Base-by-base conservation (phyloP, 1,140 invertebrate species). In the Asbolus verrucosus region DNA sequence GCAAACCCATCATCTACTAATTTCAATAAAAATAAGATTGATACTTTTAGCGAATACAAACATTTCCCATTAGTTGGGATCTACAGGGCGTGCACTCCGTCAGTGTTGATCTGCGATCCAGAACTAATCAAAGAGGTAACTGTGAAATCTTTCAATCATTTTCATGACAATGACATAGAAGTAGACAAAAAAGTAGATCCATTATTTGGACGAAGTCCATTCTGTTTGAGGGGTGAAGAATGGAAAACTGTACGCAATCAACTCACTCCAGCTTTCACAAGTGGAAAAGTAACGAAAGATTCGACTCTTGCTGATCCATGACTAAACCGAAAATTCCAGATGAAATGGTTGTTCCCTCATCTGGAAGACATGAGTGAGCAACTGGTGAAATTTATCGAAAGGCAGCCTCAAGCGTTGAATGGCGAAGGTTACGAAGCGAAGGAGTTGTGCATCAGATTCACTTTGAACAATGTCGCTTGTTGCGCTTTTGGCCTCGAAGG, bases 161-260 rank as follows among this genome's bases (percentile, higher is more conserved):
- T 81, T 63, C 54, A 75, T 18, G 68, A 76, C 60, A 79, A 76
- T 9, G 75, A 76, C 43, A 31, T 69, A 19, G 14, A 82, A 39
- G 66, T 79, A 13, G 77, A 79, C 38, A 24, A 43, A 9, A 15
- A 38, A 6, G 8, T 39, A 1, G 62, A 65, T 18, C 62, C 62
- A 4, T 14, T 65, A 13, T 46, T 46, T 31, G 62, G 31, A 16
- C 4, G 39, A 5, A 84, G 84, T 76, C 82, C 83, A 0, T 85
- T 85, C 62, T 69, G 81, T 36, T 72, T 81, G 6, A 75, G 73
- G 13, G 84, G 82, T 4, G 77, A 83, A 2, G 76, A 79, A 69
- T 89, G 88, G 88, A 85, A 85, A 38, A 74, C 80, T 27, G 81
- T 84, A 11, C 75, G 87, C 21, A 76, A 76, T 1, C 80, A 86